A percentile compares a stretch with the other conserved stretches of the same genome.
These are phyloP conservation scores for Macrobrachium rosenbergii DNA, from an alignment of 1,140 invertebrate genomes.

Conservation along the genomic window DNA sequence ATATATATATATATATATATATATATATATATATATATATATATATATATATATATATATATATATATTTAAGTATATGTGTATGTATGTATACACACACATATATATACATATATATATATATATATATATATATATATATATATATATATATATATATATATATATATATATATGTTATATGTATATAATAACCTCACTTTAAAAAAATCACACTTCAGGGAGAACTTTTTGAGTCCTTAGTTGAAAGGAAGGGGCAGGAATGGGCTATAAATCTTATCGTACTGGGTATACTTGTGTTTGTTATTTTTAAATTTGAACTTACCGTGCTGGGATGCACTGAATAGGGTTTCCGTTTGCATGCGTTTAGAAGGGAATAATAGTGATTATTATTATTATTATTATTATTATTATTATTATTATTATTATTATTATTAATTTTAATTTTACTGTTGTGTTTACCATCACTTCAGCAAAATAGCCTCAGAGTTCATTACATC, in stretches of 20 bases:
- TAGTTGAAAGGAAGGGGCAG: too few relatives aligned
- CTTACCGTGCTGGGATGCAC: too few relatives aligned
- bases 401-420: background rate
- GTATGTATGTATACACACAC: conserved; percentile 4
- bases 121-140: background rate
- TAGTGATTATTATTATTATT: too few relatives aligned
- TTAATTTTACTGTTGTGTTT: background rate
- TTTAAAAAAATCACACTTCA: background rate
- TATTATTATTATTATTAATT: conserved; percentile 1
- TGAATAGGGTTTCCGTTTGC: too few relatives aligned
- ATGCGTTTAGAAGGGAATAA: too few relatives aligned
- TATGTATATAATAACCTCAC: background rate
- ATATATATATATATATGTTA: background rate
- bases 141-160: background rate
- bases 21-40: conserved; percentile 8
- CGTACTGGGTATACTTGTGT: too few relatives aligned
- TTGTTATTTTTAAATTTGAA: too few relatives aligned
- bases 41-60: background rate
- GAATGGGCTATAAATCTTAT: too few relatives aligned
- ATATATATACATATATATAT: conserved; percentile 25
- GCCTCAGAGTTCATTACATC: background rate
- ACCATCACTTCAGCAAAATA: too few relatives aligned
- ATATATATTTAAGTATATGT: conserved; percentile 10
- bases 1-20: conserved; percentile 29
- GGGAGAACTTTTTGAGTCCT: too few relatives aligned